Evolutionary conservation across 2,113 vertebrate genomes (phyloP).

Genomic region (Caranx ignobilis): DNA sequence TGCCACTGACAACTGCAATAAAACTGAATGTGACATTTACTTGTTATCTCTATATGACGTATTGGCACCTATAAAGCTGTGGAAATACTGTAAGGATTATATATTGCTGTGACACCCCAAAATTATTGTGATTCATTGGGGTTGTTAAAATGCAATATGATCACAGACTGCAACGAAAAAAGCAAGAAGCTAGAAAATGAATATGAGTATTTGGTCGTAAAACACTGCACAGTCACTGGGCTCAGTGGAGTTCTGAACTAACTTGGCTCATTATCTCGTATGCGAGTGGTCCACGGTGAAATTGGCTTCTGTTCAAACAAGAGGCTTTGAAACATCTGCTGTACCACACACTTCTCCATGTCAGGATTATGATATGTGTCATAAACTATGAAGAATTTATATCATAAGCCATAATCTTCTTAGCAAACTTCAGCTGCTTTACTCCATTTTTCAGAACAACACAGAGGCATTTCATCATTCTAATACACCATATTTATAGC

Average conservation of each 20-base stretch:
- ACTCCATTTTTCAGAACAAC: conserved; percentile 40
- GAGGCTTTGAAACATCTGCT: conserved; percentile 7
- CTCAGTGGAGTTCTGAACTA: neutral
- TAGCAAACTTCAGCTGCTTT: conserved; percentile 54
- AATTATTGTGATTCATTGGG: conserved; percentile 4
- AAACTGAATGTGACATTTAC: conserved; percentile 15
- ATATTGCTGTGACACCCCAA: neutral
- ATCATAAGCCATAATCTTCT: conserved; percentile 71
- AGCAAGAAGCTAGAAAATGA: neutral
- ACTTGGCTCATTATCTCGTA: neutral
- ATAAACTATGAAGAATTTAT: conserved; percentile 55
- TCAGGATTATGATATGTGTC: conserved; percentile 54
- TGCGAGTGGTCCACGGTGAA: conserved; percentile 5
- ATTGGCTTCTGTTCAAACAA: conserved; percentile 21
- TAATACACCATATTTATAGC: neutral
- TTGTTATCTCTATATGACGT: conserved; percentile 17
- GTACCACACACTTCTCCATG: conserved; percentile 30
- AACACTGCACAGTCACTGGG: neutral
- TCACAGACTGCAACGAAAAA: neutral
- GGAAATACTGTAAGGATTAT: neutral
- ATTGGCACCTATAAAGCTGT: neutral
- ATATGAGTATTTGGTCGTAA: conserved; percentile 5
- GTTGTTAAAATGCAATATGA: conserved; percentile 9
- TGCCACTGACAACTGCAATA: conserved; percentile 1
- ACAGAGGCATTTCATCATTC: conserved; percentile 1